Evolutionary conservation across 2,888 invertebrate genomes (phyloP), one percentile per base, ranked within the genome.

Genomic region (Gerris lacustris): DNA sequence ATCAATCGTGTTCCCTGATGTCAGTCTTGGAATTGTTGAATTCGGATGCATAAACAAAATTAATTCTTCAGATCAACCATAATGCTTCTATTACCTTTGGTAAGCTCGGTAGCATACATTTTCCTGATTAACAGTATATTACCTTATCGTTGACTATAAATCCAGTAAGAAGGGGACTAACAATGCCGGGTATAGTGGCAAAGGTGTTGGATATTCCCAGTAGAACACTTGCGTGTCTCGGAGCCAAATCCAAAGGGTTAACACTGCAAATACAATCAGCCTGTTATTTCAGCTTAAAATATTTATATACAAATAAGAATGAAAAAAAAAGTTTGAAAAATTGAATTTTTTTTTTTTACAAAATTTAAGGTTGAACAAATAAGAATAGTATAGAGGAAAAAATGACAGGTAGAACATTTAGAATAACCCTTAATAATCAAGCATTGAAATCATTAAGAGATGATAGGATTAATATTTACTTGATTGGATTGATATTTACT

Each of bases 141-240:
- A 91, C 92, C 83, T 88, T 86, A 74, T 89, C 82, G 72, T 85
- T 84, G 17, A 92, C 91, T 70, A 94, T 87, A 69, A 86, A 84
- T 6, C 93, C 93, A 0, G 92, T 90, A 0, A 94, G 81, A 11
- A 88, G 84, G 0, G 95, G 96, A 78, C 92, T 92, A n/a, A 95
- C 82, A 77, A 96, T 94, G 45, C 96, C 96, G 0, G 96, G 94
- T 69, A 96, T 81, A 0, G 95, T 95, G 0, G 92, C 96, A 74
- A 95, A 82, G 0, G 94, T 94, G 81, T 96, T 96, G 9, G 93
- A 91, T 9, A 95, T 82, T 0, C 95, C 96, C 94, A 96, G 94
- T 70, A 96, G 81, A 0, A 96, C 87, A 79, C 94, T 91, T 9
- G 95, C 94, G 82, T 92, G 93, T 73, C 91, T 91, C 0, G 95